Percentiles rank a stretch among this genome's conserved stretches.
phyloP scores from a whole-genome alignment of 2,113 vertebrate genomes.

The Vireo altiloquus region DNA sequence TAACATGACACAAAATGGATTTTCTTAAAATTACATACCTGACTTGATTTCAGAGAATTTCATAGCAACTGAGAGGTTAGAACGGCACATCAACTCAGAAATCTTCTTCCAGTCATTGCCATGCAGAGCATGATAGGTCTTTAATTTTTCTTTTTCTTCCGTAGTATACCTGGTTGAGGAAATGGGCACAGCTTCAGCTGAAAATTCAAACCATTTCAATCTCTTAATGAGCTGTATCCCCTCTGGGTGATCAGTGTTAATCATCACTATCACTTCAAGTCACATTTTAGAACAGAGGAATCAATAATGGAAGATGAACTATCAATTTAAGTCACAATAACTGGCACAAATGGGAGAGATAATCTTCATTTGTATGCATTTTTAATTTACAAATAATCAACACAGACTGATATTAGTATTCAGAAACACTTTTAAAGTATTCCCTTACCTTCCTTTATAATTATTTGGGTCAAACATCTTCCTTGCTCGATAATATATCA shows the following conservation, averaged over 20 bases:
- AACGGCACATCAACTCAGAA: constrained; percentile 67
- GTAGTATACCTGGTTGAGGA: constrained; percentile 58
- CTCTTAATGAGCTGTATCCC: background rate
- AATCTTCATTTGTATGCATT: background rate
- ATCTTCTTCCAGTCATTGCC: constrained; percentile 77
- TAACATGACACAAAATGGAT: background rate
- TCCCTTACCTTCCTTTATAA: constrained; percentile 76
- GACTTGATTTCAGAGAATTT: constrained; percentile 72
- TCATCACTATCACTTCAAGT: background rate
- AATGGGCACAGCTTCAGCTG: background rate
- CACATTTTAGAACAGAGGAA: background rate
- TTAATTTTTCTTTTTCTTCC: constrained; percentile 63
- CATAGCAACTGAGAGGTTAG: constrained; percentile 62
- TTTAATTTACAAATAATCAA: background rate
- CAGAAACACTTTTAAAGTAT: background rate
- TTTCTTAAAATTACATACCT: constrained; percentile 13
- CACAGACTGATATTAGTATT: background rate
- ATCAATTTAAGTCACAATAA: background rate
- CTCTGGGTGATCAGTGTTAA: background rate
- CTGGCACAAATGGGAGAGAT: background rate
- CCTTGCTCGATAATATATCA: constrained; percentile 70
- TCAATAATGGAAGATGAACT: background rate
- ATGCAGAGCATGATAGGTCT: constrained; percentile 57
- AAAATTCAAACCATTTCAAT: background rate
- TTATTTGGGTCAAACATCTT: constrained; percentile 74